These are phyloP conservation scores for Pungitius pungitius DNA, from an alignment of 2,113 vertebrate genomes.

Conservation along the genomic window DNA sequence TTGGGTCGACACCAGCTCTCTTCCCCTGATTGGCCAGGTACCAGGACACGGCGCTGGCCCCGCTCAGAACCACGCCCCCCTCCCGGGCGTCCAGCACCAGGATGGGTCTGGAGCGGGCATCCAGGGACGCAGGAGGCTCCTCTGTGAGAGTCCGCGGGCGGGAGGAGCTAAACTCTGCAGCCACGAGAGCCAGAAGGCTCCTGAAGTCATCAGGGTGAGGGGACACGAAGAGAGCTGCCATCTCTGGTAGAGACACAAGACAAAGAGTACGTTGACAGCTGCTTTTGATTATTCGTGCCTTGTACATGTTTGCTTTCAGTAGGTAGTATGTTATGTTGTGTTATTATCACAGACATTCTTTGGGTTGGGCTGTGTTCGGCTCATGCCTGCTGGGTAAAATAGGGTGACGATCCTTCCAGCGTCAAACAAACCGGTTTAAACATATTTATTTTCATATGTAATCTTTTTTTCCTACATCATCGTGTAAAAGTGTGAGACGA, in stretches of 20 bases:
- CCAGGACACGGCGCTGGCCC: conserved; percentile 84
- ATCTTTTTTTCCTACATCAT: not conserved
- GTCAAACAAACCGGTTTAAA: not conserved
- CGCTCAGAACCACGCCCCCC: conserved; percentile 75
- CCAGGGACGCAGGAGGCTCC: conserved; percentile 69
- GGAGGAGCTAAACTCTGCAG: conserved; percentile 79
- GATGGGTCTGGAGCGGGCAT: conserved; percentile 75
- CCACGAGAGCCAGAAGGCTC: conserved; percentile 83
- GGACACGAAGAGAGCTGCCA: conserved; percentile 87
- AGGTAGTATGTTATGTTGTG: not conserved
- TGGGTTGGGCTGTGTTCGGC: not conserved
- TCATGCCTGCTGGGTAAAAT: not conserved
- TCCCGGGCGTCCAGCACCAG: conserved; percentile 73
- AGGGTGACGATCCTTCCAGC: not conserved
- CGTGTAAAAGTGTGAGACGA: not conserved
- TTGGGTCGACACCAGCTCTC: conserved; percentile 71
- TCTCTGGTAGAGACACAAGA: conserved; percentile 62
- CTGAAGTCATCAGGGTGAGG: conserved; percentile 87
- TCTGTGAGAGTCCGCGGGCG: conserved; percentile 53
- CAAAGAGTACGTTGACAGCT: not conserved
- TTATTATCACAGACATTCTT: not conserved
- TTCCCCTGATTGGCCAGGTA: conserved; percentile 81
- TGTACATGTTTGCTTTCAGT: not conserved
- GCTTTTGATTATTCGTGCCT: not conserved
- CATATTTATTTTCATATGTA: not conserved